Evolutionary conservation across 2,888 invertebrate genomes (phyloP).

Genomic region (Gerris lacustris): DNA sequence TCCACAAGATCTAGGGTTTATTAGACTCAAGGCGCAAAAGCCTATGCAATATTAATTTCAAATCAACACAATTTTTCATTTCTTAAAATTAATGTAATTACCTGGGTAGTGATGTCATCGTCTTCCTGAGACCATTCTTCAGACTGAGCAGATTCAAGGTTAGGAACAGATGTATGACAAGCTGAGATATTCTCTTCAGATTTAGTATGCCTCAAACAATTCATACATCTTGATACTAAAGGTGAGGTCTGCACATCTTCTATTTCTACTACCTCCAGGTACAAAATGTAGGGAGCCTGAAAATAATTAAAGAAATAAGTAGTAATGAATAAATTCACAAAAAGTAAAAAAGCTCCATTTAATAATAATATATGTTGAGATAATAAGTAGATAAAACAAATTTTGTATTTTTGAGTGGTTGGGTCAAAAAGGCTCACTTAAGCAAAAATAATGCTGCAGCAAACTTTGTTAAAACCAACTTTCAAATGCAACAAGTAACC

Average conservation of each 20-base stretch:
- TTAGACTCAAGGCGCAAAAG: too few species aligned
- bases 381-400: background rate
- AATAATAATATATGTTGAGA: background rate
- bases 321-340: background rate
- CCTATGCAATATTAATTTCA: too few species aligned
- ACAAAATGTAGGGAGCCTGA: conserved; percentile 92
- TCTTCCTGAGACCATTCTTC: conserved; percentile 88
- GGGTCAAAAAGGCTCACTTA: too few species aligned
- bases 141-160: conserved; percentile 27
- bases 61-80: background rate
- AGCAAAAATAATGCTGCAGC: too few species aligned
- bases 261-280: conserved; percentile 89
- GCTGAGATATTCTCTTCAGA: conserved; percentile 78
- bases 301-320: conserved; percentile 23
- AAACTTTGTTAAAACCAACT: too few species aligned
- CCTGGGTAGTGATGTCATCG: conserved; percentile 77
- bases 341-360: background rate
- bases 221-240: conserved; percentile 66
- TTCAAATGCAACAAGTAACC: too few species aligned
- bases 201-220: conserved; percentile 76
- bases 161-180: conserved; percentile 35
- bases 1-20: too few species aligned
- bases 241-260: conserved; percentile 70
- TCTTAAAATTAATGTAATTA: conserved; percentile 31
- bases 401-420: background rate